phyloP scores from a whole-genome alignment of 2,113 vertebrate genomes.

The Cromileptes altivelis region DNA sequence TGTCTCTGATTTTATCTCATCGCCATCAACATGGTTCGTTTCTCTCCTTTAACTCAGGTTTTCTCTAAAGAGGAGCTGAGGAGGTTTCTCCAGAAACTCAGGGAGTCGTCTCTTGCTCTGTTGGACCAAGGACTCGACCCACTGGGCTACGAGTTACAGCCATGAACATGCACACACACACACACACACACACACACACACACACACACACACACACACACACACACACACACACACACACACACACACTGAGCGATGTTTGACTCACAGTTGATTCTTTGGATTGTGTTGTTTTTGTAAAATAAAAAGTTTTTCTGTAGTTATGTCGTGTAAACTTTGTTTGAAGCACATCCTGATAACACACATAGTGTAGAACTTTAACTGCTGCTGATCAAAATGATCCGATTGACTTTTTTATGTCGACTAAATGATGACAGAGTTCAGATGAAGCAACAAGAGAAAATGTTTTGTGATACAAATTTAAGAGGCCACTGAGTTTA shows the following conservation, averaged over 20 bases:
- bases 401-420: no score
- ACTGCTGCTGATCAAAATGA: neutral
- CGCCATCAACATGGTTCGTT: neutral
- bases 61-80: slow-evolving; percentile 93
- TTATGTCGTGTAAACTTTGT: neutral
- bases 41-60: slow-evolving; percentile 82
- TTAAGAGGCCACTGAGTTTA: no score
- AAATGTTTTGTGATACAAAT: no score
- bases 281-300: slow-evolving; percentile 12
- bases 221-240: neutral
- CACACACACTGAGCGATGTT: neutral
- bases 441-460: no score
- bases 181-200: neutral
- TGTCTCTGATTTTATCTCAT: neutral
- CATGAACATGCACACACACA: slow-evolving; percentile 64
- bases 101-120: slow-evolving; percentile 92
- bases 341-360: no score
- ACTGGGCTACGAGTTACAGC: slow-evolving; percentile 91
- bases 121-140: slow-evolving; percentile 92
- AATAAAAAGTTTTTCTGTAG: slow-evolving; percentile 62
- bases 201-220: neutral
- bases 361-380: neutral
- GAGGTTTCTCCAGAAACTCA: slow-evolving; percentile 89
- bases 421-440: no score
- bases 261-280: neutral